Evolutionary conservation across 2,113 vertebrate genomes (phyloP), one percentile per base, ranked within the genome.

Genomic region (Mellivora capensis): DNA sequence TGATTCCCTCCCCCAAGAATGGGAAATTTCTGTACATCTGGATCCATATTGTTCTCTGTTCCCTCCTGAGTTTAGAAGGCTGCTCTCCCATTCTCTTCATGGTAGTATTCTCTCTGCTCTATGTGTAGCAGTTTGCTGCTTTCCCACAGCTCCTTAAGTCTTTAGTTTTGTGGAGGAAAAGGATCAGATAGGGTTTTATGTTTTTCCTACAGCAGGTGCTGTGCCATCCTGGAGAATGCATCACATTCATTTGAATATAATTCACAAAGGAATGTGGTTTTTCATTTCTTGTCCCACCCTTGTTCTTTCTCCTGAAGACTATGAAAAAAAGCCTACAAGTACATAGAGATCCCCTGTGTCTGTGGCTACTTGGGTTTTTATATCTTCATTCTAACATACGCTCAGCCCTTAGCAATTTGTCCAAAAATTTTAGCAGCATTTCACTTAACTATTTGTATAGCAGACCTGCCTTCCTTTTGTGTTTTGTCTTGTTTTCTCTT

Each of bases 211-310:
- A 61, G 52, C 4, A 17, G 18, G 6, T 76, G 21, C 42, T 25
- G 5, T 25, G 37, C 0, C 27, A 13, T 27, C 6, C 27, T 44
- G 2, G 8, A 69, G 7, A 59, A 37, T 11, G 31, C 0, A 1
- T 12, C 6, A 64, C 2, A 13, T 12, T 47, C 12, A 4, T 74
- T 44, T 61, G 29, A 11, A 7, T 52, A n/a, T 61, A 37, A 34
- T 52, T 61, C 39, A 91, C 25, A 62, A 52, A 71, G 4, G 2
- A 62, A 94, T n/a, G 4, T 2, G 69, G 23, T 77, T 47, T 61
- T 31, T 18, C 54, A 1, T 69, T 27, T 31, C 8, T 74, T 79
- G 1, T 1, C 27, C n/a, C 4, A 1, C 21, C 20, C 39, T 88
- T 37, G 7, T 1, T 59, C 8, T 97, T 64, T 85, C 27, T 74